Evolutionary conservation across 2,888 invertebrate species (phyloP), one percentile per base, ranked within the genome.

Genomic region (Zygaena filipendulae): DNA sequence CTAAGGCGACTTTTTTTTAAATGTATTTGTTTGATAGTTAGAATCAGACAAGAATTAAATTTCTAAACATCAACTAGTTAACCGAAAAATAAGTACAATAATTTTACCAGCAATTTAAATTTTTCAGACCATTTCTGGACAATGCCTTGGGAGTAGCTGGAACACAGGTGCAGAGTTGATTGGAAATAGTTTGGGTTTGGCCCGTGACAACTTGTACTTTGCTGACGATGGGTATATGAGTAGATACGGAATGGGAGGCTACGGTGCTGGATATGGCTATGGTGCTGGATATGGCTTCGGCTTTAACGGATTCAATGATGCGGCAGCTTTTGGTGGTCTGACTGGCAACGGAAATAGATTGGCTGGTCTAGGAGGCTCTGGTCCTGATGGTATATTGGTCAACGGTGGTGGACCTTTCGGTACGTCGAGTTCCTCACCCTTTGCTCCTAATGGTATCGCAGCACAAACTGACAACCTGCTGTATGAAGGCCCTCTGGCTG

Each of bases 401-500:
- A 6, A 16, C 16, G 7, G 16, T 16, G 4, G 5, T 16, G 16
- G 16, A 4, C 5, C 16, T 6, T 16, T 6, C 16, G 16, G 16
- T 16, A 7, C 5, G 4, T 16, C 42, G n/a, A 47, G 47, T 25
- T 39, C 39, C 4, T 42, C 43, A 3, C 38, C 40, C 7, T 33
- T 39, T 3, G 35, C 43, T 11, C 40, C 47, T 9, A 38, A 39
- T 21, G 43, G 47, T 9, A 4, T 47, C 6, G 40, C 36, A 1
- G 38, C 45, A 3, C 35, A 40, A 7, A 40, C 44, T 9, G 16
- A 16, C 4, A 16, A 6, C 5, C 7, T 16, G 41, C 42, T 0
- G 52, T 54, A 43, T 14, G 61, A 62, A 38, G 66, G 66, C 6
- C 28, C 46, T 12, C 29, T 67, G 4, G 35, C 43, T 0, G 47